Evolutionary conservation across 2,113 vertebrate species (phyloP).

Genomic region (Ctenomys sociabilis): DNA sequence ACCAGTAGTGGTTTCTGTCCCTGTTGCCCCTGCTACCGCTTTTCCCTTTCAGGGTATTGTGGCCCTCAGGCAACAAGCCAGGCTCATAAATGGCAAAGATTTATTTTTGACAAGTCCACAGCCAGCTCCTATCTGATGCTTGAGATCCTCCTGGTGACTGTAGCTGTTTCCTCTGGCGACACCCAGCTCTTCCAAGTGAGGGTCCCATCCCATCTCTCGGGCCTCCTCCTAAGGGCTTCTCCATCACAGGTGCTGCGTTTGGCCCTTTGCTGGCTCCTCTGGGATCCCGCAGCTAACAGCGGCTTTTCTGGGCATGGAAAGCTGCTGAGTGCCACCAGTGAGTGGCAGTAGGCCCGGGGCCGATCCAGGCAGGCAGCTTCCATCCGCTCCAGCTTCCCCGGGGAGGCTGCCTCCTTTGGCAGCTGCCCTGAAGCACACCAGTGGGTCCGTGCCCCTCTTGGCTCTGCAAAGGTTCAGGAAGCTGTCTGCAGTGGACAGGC

Average conservation of each 20-base stretch:
- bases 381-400: fast-evolving
- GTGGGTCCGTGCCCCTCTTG: background rate
- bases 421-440: background rate
- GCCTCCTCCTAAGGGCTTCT: background rate
- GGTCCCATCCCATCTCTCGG: background rate
- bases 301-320: background rate
- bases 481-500: background rate
- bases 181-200: background rate
- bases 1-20: background rate
- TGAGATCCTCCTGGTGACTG: background rate
- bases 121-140: background rate
- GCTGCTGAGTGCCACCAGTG: background rate
- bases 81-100: background rate
- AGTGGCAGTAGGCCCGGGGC: background rate
- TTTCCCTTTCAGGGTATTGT: background rate
- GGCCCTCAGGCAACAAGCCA: background rate
- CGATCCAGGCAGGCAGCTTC: background rate
- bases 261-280: background rate
- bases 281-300: slow-evolving; percentile 43
- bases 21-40: background rate
- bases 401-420: slow-evolving; percentile 30
- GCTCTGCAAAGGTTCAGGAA: background rate
- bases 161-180: background rate
- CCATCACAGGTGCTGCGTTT: background rate
- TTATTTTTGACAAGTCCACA: background rate